These are phyloP conservation scores for Sinhomidia bicolor DNA, from an alignment of 2,888 invertebrate genomes.

Conservation along the genomic window DNA sequence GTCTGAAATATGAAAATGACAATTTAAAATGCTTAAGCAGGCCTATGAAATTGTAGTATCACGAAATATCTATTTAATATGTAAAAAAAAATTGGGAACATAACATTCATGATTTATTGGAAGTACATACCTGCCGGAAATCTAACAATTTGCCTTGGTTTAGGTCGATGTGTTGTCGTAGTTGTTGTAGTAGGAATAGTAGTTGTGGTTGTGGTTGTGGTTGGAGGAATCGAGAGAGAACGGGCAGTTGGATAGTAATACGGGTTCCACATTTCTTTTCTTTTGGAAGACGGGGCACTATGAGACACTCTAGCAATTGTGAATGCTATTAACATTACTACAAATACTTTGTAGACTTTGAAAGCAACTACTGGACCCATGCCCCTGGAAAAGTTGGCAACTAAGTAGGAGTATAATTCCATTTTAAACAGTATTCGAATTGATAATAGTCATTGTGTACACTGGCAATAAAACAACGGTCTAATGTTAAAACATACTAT, in stretches of 20 bases:
- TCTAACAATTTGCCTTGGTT: background rate
- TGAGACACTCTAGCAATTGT: constrained; percentile 19
- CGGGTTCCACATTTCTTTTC: constrained; percentile 20
- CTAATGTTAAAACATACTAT: too few species aligned
- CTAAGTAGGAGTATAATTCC: background rate
- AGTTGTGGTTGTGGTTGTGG: background rate
- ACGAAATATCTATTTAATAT: too few species aligned
- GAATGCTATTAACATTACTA: background rate
- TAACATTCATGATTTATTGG: background rate
- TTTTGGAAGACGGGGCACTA: constrained; percentile 3
- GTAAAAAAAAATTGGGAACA: background rate
- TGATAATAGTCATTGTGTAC: too few species aligned
- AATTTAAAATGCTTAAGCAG: background rate
- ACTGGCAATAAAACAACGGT: too few species aligned
- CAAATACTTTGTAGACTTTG: background rate
- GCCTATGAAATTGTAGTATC: background rate
- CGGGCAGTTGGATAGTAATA: constrained; percentile 43
- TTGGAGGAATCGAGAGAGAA: constrained; percentile 16
- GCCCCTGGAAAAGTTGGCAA: background rate
- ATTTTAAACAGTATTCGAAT: too few species aligned
- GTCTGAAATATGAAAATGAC: background rate
- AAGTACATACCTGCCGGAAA: background rate
- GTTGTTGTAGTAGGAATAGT: background rate
- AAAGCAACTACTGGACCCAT: background rate
- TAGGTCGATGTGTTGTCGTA: background rate